Evolutionary conservation across 2,888 invertebrate species (phyloP).

Genomic region (Scaptomyza caliginosa): DNA sequence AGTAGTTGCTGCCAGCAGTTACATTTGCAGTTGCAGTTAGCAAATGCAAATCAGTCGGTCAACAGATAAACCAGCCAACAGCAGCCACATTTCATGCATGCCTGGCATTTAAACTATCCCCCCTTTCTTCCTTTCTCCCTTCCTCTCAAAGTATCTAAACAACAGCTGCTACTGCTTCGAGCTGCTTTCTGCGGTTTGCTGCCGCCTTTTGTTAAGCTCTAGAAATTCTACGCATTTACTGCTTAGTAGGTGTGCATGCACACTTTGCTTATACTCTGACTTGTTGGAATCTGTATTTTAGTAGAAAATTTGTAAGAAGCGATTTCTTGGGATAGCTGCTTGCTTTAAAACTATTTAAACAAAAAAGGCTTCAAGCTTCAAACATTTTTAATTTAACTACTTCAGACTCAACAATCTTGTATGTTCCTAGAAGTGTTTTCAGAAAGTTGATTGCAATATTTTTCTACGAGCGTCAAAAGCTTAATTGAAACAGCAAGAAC

Average conservation of each 20-base stretch:
- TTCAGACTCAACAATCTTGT: neutral
- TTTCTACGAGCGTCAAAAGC: neutral
- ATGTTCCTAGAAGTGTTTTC: neutral
- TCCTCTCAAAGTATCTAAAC: constrained; percentile 22
- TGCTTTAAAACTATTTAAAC: neutral
- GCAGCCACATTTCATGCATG: constrained; percentile 70
- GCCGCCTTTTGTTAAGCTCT: constrained; percentile 24
- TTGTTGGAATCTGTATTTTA: neutral
- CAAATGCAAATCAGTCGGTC: constrained; percentile 72
- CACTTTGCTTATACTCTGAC: constrained; percentile 7
- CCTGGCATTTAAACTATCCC: constrained; percentile 22
- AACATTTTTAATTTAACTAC: neutral
- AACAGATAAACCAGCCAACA: constrained; percentile 32
- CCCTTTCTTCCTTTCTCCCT: neutral
- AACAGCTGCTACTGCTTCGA: constrained; percentile 21
- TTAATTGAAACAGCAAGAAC: too few relatives aligned
- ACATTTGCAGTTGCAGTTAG: constrained; percentile 21
- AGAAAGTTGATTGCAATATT: neutral
- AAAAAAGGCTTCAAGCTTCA: neutral
- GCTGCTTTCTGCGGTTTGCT: constrained; percentile 32
- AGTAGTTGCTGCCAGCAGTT: neutral
- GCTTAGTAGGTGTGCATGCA: constrained; percentile 14
- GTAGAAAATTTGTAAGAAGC: neutral
- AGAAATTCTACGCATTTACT: constrained; percentile 25
- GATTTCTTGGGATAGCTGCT: neutral